A percentile compares a stretch with the other conserved stretches of the same genome.
phyloP scores from a whole-genome alignment of 2,888 invertebrate species.

The Euzophera pinguis region DNA sequence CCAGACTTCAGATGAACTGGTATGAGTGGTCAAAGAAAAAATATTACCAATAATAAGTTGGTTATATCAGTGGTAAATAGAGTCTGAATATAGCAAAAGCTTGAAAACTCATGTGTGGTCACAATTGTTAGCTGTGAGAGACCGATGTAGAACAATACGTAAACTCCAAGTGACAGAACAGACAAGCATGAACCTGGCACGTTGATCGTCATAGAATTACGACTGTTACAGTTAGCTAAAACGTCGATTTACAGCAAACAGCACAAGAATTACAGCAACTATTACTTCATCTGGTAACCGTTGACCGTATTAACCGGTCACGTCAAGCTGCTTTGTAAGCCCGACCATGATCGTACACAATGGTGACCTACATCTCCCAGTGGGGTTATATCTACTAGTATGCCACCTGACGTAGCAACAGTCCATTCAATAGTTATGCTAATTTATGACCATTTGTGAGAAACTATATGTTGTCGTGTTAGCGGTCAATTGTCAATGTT shows the following conservation, averaged over 20 bases:
- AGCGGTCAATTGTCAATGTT: not conserved
- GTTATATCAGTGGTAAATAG: no score
- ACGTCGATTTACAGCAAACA: not conserved
- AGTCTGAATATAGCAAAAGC: no score
- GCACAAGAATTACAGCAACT: not conserved
- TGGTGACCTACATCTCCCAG: constrained; percentile 21
- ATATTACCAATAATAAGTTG: no score
- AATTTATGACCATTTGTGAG: not conserved
- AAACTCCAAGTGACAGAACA: no score
- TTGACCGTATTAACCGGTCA: constrained; percentile 9
- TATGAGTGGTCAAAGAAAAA: no score
- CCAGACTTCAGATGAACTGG: no score
- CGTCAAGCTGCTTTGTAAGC: constrained; percentile 22
- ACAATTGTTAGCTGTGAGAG: no score
- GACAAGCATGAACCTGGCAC: no score
- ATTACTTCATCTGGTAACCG: constrained; percentile 7
- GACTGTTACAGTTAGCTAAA: no score
- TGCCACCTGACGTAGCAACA: not conserved
- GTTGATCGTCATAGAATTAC: no score
- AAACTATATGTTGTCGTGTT: not conserved
- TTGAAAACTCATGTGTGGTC: no score
- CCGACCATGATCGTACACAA: constrained; percentile 21
- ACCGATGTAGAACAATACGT: no score
- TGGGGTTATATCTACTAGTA: constrained; percentile 16
- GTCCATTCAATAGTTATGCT: not conserved